Conservation (phyloP, 2,888 invertebrate species). For the Epistrophe grossulariae region DNA sequence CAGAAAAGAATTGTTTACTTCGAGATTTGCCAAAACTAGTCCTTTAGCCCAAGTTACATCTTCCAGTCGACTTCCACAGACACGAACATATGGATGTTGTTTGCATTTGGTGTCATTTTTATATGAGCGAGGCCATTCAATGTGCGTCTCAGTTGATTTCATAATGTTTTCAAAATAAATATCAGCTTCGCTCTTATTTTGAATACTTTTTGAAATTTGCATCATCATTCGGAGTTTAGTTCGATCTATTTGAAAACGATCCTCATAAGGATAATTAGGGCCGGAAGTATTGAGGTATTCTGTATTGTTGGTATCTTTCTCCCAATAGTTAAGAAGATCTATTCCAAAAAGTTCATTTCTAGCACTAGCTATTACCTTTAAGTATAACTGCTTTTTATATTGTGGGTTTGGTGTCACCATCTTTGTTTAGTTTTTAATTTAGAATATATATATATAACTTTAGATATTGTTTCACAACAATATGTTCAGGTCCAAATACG, state of each 20-base stretch:
- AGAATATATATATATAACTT: too few relatives aligned
- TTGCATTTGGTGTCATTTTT: slow-evolving; percentile 94
- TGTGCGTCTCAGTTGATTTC: slow-evolving; percentile 94
- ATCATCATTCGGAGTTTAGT: slow-evolving; percentile 14
- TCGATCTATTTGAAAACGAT: slow-evolving; percentile 15
- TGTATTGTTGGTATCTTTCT: too few relatives aligned
- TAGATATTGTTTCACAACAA: too few relatives aligned
- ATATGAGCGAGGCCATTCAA: slow-evolving; percentile 90
- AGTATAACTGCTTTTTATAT: neutral
- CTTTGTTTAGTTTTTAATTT: neutral
- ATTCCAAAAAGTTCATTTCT: neutral
- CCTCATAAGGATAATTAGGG: neutral
- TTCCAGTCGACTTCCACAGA: slow-evolving; percentile 89
- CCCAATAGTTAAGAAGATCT: too few relatives aligned
- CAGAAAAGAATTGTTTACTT: slow-evolving; percentile 96
- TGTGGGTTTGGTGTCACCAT: neutral
- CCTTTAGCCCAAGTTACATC: slow-evolving; percentile 93
- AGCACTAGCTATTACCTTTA: neutral
- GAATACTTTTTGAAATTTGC: neutral
- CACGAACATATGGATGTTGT: slow-evolving; percentile 97
- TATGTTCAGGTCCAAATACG: neutral
- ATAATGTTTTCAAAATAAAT: slow-evolving; percentile 86
- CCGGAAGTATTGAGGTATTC: neutral
- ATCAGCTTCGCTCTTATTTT: slow-evolving; percentile 82
- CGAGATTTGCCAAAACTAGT: slow-evolving; percentile 93